Percentiles rank a stretch among this genome's conserved stretches.
Conservation (phyloP, 1,140 invertebrate species). For the Achroia grisella region DNA sequence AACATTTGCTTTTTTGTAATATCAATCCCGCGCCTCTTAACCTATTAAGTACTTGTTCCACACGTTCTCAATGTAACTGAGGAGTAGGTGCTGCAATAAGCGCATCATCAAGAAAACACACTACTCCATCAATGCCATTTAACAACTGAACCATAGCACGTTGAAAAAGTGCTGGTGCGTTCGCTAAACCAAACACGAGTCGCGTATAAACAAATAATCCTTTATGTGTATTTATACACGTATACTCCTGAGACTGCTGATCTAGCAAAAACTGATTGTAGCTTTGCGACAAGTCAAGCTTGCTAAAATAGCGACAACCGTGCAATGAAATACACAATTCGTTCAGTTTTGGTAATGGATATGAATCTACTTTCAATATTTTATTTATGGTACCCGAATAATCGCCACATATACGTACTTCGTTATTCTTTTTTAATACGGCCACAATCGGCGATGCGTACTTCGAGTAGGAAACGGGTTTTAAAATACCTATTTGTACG, state of each 20-base stretch:
- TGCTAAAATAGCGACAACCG: background rate
- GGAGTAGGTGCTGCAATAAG: slow-evolving; percentile 12
- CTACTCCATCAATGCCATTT: background rate
- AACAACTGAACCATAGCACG: background rate
- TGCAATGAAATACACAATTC: background rate
- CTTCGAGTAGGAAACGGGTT: background rate
- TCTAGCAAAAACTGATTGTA: background rate
- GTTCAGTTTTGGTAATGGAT: background rate
- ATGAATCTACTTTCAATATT: background rate
- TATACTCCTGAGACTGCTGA: background rate
- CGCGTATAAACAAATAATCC: slow-evolving; percentile 3
- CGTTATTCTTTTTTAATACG: background rate
- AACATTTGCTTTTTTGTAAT: slow-evolving; percentile 18
- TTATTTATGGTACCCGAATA: background rate
- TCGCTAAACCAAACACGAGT: background rate
- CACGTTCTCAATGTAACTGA: slow-evolving; percentile 13
- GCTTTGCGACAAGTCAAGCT: background rate
- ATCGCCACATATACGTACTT: slow-evolving; percentile 1
- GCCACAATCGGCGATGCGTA: background rate
- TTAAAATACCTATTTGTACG: background rate
- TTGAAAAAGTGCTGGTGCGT: slow-evolving; percentile 5
- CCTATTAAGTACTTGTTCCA: slow-evolving; percentile 14
- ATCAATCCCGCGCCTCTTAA: slow-evolving; percentile 8
- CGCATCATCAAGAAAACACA: slow-evolving; percentile 15
- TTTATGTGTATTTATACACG: background rate